Evolutionary conservation across 92 coral and sea anemone genomes (phyloP), one percentile per base, ranked within the genome.

Genomic region (Actinostola sp.): DNA sequence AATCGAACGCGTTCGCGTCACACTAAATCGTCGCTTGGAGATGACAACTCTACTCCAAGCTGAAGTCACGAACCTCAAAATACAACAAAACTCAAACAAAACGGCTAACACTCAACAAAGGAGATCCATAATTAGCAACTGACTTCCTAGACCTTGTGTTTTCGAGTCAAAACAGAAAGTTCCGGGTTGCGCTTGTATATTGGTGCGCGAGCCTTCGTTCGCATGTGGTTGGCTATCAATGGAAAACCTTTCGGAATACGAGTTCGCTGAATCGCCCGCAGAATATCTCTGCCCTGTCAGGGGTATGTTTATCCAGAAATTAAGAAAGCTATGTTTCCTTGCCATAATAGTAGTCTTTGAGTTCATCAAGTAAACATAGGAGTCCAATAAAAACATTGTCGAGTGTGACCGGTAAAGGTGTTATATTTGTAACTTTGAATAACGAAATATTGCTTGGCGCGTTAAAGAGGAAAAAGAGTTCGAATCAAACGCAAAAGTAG

Each of bases 251-350:
- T 48, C 13, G 39, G 21, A 44, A 56, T 61, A 42, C 16, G 9
- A 27, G 36, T 41, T 59, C 66, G 66, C 70, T 23, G 53, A 71
- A 63, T 53, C 66, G 64, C 71, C 77, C 89, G 73, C 89, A 77
- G 67, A 72, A 71, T 61, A 63, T 20, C 48, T 44, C 54, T 17
- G 20, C 85, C 2, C 89, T 59, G 49, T 73, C 65, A 78, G 85
- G 85, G 85, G 85, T 82, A 44, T 80, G 77, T 86, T 86, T 86
- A 80, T 56, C 19, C 36, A 30, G 55, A 74, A 61, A 80, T 69
- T 63, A 80, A 63, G 43, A 56, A 30, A 28, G 19, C 79, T 63
- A 59, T 68, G 82, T 59, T 78, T 73, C 77, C 48, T 73, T 67
- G 54, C 53, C 58, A 68, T 73, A 61, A 43, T 61, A 54, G 69